These are phyloP conservation scores for Chironex yamaguchii DNA, from an alignment of 30 jellyfish, hydroid and myxozoan species.

Conservation along the genomic window DNA sequence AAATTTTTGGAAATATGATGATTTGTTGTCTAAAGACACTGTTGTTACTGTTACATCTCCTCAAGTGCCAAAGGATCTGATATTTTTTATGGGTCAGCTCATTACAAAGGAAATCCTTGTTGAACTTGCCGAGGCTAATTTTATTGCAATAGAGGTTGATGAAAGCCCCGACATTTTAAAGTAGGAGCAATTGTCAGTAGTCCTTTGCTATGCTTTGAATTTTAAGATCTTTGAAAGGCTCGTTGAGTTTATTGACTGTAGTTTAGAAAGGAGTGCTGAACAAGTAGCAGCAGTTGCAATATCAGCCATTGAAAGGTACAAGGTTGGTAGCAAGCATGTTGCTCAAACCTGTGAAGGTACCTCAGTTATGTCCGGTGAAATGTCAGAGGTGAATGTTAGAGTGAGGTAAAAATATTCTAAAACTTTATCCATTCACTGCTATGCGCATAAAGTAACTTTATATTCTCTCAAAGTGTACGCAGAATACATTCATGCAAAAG, in stretches of 20 bases:
- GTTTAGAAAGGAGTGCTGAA: constrained; percentile 29
- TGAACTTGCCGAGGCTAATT: constrained; percentile 17
- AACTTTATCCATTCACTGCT: constrained; percentile 31
- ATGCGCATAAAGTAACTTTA: constrained; percentile 39
- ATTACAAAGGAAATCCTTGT: constrained; percentile 3
- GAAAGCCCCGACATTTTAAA: constrained; percentile 53
- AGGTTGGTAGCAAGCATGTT: constrained; percentile 31
- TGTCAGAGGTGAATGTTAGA: constrained; percentile 6
- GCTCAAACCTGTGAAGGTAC: constrained; percentile 54
- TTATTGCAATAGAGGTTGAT: constrained; percentile 40
- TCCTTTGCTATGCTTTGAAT: constrained; percentile 16
- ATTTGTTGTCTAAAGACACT: constrained; percentile 11
- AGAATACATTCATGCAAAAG: background rate
- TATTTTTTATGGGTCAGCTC: background rate
- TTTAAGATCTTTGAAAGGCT: constrained; percentile 11
- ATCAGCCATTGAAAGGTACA: constrained; percentile 2
- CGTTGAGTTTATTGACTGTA: constrained; percentile 26
- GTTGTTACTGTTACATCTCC: constrained; percentile 40
- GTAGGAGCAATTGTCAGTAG: constrained; percentile 25
- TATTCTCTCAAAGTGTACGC: background rate
- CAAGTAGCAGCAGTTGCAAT: constrained; percentile 25
- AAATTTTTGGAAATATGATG: constrained; percentile 13
- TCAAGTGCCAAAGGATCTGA: constrained; percentile 16
- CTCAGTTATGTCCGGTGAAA: constrained; percentile 28
- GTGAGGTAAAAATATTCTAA: constrained; percentile 2